A percentile compares a stretch with the other conserved stretches of the same genome.
Evolutionary conservation across 2,113 vertebrate species (phyloP).

Genomic region (Thalassarche chlororhynchos): DNA sequence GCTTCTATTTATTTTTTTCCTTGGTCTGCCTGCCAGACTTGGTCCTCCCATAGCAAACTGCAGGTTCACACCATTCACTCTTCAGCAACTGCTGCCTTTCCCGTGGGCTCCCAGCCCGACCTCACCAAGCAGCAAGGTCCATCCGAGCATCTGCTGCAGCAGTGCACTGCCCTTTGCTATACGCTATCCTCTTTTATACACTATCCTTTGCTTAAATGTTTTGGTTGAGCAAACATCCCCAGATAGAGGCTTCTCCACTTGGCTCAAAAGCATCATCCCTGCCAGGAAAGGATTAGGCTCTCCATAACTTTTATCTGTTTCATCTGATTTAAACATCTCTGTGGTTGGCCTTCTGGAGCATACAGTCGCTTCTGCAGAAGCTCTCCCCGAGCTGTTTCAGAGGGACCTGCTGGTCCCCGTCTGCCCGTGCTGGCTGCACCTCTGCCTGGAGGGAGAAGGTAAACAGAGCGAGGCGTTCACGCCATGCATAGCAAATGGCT

Average conservation of each 20-base stretch:
- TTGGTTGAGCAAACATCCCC: not conserved
- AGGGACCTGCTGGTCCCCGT: rapidly evolving
- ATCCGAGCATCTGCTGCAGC: not conserved
- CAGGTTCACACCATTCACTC: not conserved
- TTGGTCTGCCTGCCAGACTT: not conserved
- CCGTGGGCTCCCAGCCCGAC: rapidly evolving
- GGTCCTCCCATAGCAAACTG: not conserved
- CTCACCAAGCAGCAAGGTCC: not conserved
- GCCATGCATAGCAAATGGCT: conserved; percentile 64
- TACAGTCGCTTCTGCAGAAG: rapidly evolving
- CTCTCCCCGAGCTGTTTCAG: not conserved
- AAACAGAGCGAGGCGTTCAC: conserved; percentile 71
- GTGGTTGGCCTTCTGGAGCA: rapidly evolving
- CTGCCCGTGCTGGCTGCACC: not conserved
- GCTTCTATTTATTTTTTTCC: not conserved
- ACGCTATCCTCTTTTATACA: not conserved
- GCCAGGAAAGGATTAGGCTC: not conserved
- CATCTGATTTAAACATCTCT: not conserved
- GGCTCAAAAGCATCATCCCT: not conserved
- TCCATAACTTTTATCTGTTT: not conserved
- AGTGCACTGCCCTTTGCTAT: not conserved
- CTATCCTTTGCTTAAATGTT: not conserved
- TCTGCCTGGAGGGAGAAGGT: conserved; percentile 67
- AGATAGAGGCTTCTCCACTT: not conserved
- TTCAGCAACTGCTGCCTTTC: not conserved